Evolutionary conservation across 1,140 invertebrate species (phyloP), one percentile per base, ranked within the genome.

Genomic region (Caenorhabditis latens): DNA sequence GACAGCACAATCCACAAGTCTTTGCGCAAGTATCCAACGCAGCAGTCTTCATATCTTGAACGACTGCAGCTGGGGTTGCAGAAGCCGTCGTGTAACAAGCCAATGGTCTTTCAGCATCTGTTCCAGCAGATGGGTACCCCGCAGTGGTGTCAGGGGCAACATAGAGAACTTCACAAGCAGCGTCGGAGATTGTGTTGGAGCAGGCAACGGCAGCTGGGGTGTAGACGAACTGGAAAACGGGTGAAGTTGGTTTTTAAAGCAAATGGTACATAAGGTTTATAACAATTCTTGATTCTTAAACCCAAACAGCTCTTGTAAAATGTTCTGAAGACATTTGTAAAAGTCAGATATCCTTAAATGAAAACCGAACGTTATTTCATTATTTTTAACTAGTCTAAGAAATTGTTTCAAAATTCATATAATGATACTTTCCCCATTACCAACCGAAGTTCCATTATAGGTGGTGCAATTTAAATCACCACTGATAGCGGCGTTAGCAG

Each of bases 1-100:
- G 57, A 53, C 85, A 86, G 42, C 85, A 86, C 46, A 63, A 86
- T 86, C 85, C 85, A 83, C 85, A 86, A 24, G 48, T 79, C 42
- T 86, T 82, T 7, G 85, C 67, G 48, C 85, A 86, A 14, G 55
- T 82, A n/a, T 58, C 85, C 43, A 83, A n/a, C 16, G 85, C 85
- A 0, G 79, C 71, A 8, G 63, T 85, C 40, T 85, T 85, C 21
- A 85, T 65, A 11, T 65, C 84, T 24, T 61, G 21, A 84, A 79
- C 71, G 14, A 79, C 24, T 8, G 46, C 46, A 43, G 57, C 43
- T 48, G 57, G 61, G 32, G 61, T 84, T 4, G 46, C 57, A 16
- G 32, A 46, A 24, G 57, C 84, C 0, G 71, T 79, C 0, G 71
- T 79, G 11, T 79, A 79, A 32, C 84, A 84, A 32, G 84, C 55